phyloP scores from a whole-genome alignment of 2,888 invertebrate species.

The Andrena chrysosceles region DNA sequence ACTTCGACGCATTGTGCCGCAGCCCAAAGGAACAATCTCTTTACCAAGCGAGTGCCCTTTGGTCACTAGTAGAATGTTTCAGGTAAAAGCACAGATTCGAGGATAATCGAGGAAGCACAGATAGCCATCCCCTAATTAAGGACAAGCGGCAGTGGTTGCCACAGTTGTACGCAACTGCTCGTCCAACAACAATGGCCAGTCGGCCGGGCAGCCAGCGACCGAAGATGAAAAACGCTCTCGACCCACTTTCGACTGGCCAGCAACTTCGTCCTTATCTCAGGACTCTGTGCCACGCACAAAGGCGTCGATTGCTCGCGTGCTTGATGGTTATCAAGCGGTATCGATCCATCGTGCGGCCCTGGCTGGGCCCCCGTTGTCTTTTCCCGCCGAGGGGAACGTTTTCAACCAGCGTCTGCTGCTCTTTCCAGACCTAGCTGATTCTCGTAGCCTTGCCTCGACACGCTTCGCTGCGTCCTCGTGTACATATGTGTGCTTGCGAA shows the following conservation, averaged over 20 bases:
- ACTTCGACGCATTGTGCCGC: too few relatives aligned
- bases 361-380: conserved; percentile 49
- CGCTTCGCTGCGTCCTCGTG: conserved; percentile 67
- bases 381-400: neutral
- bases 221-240: conserved; percentile 60
- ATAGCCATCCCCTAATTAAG: conserved; percentile 49
- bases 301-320: conserved; percentile 54
- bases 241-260: conserved; percentile 54
- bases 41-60: too few relatives aligned
- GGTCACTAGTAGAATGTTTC: too few relatives aligned
- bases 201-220: conserved; percentile 6
- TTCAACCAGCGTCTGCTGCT: conserved; percentile 24
- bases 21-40: too few relatives aligned
- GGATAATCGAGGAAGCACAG: conserved; percentile 1
- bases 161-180: conserved; percentile 45
- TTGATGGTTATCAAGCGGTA: conserved; percentile 55
- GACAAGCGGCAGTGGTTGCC: conserved; percentile 28
- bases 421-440: conserved; percentile 51
- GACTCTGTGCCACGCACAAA: conserved; percentile 44
- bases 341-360: conserved; percentile 55
- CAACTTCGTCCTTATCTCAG: conserved; percentile 35
- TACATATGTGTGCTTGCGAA: conserved; percentile 41
- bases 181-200: conserved; percentile 54
- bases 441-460: conserved; percentile 70
- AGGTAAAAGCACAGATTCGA: neutral